Evolutionary conservation across 2,797 vertebrate species (phyloP), one percentile per base, ranked within the genome.

Genomic region (Crocodylus rhombifer): DNA sequence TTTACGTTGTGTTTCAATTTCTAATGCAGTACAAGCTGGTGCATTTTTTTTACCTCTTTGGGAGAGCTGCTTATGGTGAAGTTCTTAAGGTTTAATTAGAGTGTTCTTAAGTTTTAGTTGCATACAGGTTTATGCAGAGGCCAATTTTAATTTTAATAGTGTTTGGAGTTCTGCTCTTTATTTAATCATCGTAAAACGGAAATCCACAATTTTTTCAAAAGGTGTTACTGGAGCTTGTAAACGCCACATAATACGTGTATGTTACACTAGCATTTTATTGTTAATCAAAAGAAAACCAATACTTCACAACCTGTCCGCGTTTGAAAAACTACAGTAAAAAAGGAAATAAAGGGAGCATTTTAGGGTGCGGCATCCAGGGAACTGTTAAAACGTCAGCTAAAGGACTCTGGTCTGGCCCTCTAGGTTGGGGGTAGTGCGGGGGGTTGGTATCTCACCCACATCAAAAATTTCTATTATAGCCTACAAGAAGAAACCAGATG

Each of bases 161-260:
- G 2, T 86, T 51, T 91, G 51, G 87, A 61, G 30, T 64, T 20
- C 42, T 86, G 87, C 65, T 74, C 64, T 65, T 65, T 77, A 14
- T 7, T 33, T 80, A 75, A 91, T 51, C 61, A 82, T 64, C 65
- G 7, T 60, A 87, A 80, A 82, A 81, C 82, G 21, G 60, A 75
- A 79, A 81, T n/a, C 61, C 86, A 74, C 58, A 75, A 4, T 71
- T 89, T 60, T 88, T 18, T 30, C 81, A 83, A 86, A n/a, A 71
- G 73, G 51, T 16, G 33, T 84, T 85, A 84, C 2, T 10, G 67
- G 88, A 80, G 36, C 33, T 77, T 36, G 88, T 64, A 94, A 87
- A 36, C 77, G 86, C 95, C 87, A 65, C 84, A 71, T 93, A 89
- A 90, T 56, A 64, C 87, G 61, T 88, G 82, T 75, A 69, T 92